Percentiles rank a stretch among this genome's conserved stretches.
Conservation (phyloP, 2,888 invertebrate genomes). For the Tachystola acroxantha region DNA sequence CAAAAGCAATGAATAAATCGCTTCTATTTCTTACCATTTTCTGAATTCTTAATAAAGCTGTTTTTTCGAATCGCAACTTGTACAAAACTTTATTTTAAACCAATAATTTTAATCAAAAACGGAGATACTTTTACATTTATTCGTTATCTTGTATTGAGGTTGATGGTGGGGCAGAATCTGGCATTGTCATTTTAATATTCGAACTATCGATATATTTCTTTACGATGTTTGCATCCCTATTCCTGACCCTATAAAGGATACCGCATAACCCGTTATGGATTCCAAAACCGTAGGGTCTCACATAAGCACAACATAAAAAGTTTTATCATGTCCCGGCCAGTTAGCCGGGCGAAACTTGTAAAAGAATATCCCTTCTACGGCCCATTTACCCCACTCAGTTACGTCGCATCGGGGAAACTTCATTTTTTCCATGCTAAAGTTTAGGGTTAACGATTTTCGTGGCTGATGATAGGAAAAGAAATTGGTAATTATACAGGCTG, state of each 20-base stretch:
- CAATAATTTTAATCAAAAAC: too few species aligned
- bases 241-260: conserved; percentile 19
- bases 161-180: too few species aligned
- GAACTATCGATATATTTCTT: too few species aligned
- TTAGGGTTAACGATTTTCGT: conserved; percentile 36
- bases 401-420: conserved; percentile 27
- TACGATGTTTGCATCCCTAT: too few species aligned
- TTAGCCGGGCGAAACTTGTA: conserved; percentile 48
- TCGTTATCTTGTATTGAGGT: too few species aligned
- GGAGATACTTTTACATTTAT: too few species aligned
- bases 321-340: conserved; percentile 62
- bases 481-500: background rate
- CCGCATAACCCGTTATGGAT: conserved; percentile 43
- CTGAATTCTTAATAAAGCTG: too few species aligned
- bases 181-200: too few species aligned
- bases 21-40: too few species aligned
- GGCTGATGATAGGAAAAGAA: conserved; percentile 1
- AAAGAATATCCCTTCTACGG: conserved; percentile 58
- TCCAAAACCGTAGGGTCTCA: conserved; percentile 43
- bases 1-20: too few species aligned
- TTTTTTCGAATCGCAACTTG: too few species aligned
- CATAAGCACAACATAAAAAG: conserved; percentile 69
- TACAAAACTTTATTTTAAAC: too few species aligned
- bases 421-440: conserved; percentile 34
- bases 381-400: conserved; percentile 50